Percentiles rank a stretch among this genome's conserved stretches.
Conservation (phyloP, 2,888 invertebrate genomes). For the Drosophila anomelani region DNA sequence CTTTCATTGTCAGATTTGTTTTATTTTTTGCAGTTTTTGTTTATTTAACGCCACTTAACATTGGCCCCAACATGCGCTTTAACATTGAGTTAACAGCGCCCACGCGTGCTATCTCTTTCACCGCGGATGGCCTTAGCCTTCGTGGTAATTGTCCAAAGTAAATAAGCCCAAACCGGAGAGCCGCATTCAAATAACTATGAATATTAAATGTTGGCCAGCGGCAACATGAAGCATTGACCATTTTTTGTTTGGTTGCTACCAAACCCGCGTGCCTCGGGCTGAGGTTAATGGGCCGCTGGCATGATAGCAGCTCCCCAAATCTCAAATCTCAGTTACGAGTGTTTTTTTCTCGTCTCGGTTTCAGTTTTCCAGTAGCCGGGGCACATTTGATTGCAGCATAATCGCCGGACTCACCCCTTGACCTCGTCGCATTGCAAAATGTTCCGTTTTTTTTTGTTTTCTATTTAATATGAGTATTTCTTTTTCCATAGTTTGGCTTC, state of each 20-base stretch:
- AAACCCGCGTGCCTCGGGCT: constrained; percentile 23
- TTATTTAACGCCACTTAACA: constrained; percentile 46
- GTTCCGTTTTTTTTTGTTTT: constrained; percentile 53
- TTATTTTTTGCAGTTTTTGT: constrained; percentile 54
- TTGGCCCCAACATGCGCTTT: constrained; percentile 53
- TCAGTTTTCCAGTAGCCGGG: constrained; percentile 43
- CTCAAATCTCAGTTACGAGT: constrained; percentile 33
- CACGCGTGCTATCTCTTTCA: constrained; percentile 45
- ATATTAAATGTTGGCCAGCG: constrained; percentile 53
- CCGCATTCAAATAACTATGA: constrained; percentile 54
- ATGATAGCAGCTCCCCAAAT: constrained; percentile 39
- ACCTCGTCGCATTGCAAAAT: constrained; percentile 74
- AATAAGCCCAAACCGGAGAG: constrained; percentile 32
- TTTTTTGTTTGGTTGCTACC: constrained; percentile 25
- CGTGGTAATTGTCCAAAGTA: constrained; percentile 54
- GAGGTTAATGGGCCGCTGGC: constrained; percentile 56
- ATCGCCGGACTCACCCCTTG: constrained; percentile 58
- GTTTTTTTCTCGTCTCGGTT: constrained; percentile 10
- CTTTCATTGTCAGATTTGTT: constrained; percentile 51
- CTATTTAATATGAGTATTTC: constrained; percentile 6
- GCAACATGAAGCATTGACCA: constrained; percentile 48
- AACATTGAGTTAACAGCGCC: constrained; percentile 74
- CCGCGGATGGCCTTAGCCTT: constrained; percentile 71
- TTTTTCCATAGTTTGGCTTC: constrained; percentile 31
- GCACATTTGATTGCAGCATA: constrained; percentile 46